Evolutionary conservation across 2,888 invertebrate species (phyloP).

Genomic region (Hypomecis atomaria): DNA sequence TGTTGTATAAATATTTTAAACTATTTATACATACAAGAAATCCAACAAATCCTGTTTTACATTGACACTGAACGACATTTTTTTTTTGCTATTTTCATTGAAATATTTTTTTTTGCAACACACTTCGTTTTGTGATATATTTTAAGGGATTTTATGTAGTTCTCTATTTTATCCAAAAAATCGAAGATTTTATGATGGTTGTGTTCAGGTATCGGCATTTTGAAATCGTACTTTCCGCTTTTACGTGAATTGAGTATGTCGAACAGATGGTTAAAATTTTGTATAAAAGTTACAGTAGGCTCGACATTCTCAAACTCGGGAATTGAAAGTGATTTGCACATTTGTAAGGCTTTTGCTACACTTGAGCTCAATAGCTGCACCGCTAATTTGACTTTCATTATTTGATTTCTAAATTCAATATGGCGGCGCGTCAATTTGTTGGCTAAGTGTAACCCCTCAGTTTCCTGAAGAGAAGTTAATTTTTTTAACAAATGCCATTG

Average conservation of each 20-base stretch:
- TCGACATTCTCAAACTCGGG: not conserved
- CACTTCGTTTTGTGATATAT: no score
- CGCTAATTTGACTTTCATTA: not conserved
- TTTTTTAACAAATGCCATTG: not conserved
- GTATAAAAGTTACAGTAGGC: not conserved
- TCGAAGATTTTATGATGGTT: not conserved
- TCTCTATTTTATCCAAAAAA: not conserved
- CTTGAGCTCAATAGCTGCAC: not conserved
- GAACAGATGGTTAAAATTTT: not conserved
- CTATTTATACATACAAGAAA: not conserved
- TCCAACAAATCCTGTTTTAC: no score
- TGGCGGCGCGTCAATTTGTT: not conserved
- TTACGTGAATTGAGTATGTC: not conserved
- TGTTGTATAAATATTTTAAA: not conserved
- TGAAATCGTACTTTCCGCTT: not conserved
- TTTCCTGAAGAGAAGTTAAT: not conserved
- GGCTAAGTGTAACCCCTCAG: not conserved
- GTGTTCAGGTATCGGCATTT: no score
- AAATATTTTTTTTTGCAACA: no score
- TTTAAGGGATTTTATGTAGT: no score
- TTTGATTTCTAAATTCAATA: not conserved
- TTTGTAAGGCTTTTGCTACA: not conserved
- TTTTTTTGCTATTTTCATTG: no score
- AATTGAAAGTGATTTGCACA: not conserved
- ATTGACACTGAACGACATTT: no score